These are phyloP conservation scores for Villa cingulata DNA, from an alignment of 2,888 invertebrate species.

Conservation along the genomic window DNA sequence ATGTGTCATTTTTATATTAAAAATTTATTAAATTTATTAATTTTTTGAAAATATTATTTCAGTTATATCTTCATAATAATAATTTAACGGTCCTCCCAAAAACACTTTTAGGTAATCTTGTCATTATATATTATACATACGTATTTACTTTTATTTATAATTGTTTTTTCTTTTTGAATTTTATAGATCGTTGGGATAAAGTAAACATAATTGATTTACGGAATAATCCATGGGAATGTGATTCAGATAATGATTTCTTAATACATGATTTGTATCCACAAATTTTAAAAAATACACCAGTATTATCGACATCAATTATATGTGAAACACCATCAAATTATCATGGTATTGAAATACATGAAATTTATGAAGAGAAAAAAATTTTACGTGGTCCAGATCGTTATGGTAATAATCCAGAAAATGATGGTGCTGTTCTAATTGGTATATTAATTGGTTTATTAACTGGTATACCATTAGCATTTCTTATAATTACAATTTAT, in stretches of 20 bases:
- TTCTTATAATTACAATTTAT: slow-evolving; percentile 47
- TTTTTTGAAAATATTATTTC: slow-evolving; percentile 17
- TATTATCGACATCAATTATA: slow-evolving; percentile 32
- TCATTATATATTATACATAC: too few species aligned
- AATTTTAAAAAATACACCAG: slow-evolving; percentile 27
- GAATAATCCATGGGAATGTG: slow-evolving; percentile 65
- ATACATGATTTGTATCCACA: slow-evolving; percentile 48
- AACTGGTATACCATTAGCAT: slow-evolving; percentile 50
- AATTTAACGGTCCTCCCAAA: slow-evolving; percentile 28
- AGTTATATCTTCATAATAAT: slow-evolving; percentile 63
- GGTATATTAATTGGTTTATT: slow-evolving; percentile 49
- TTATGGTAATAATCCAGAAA: slow-evolving; percentile 49
- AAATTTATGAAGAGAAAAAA: slow-evolving; percentile 42
- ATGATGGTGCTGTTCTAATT: slow-evolving; percentile 53
- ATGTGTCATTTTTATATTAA: background rate
- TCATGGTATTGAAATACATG: slow-evolving; percentile 43
- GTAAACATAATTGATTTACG: slow-evolving; percentile 51
- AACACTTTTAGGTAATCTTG: background rate
- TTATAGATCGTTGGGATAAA: slow-evolving; percentile 56
- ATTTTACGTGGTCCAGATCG: slow-evolving; percentile 53
- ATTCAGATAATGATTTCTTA: slow-evolving; percentile 67
- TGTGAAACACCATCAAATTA: slow-evolving; percentile 55
- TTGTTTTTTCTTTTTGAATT: slow-evolving; percentile 5
- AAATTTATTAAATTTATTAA: background rate
- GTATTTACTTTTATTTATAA: too few species aligned